These are phyloP conservation scores for Stegophylla sp. DNA, from an alignment of 2,888 invertebrate genomes.

Conservation along the genomic window DNA sequence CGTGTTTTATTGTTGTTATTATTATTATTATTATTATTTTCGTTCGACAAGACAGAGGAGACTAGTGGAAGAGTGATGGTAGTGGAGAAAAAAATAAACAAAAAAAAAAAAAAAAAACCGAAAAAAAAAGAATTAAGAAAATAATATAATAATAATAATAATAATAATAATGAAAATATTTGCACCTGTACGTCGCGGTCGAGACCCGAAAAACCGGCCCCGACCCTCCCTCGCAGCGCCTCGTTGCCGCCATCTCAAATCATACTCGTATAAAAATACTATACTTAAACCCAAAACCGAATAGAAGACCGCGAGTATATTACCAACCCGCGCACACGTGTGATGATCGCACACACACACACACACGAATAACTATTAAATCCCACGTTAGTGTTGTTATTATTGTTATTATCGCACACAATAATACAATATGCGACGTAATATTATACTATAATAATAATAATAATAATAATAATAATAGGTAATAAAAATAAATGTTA, in stretches of 20 bases:
- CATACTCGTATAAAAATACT: no score
- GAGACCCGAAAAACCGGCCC: constrained; percentile 48
- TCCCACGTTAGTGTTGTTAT: neutral
- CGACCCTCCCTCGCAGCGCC: constrained; percentile 20
- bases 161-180: constrained; percentile 53
- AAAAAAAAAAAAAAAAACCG: neutral
- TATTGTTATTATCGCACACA: neutral
- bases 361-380: constrained; percentile 28
- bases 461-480: no score
- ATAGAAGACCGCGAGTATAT: no score
- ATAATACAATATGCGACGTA: neutral
- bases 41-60: neutral
- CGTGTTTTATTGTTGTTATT: constrained; percentile 7
- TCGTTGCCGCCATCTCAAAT: neutral
- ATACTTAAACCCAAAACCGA: neutral
- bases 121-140: constrained; percentile 41
- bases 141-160: no score
- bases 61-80: no score
- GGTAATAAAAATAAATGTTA: no score
- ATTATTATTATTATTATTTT: constrained; percentile 29
- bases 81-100: no score
- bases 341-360: constrained; percentile 1
- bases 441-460: neutral
- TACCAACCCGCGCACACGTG: neutral
- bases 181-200: constrained; percentile 51